Conservation (phyloP, 1,140 invertebrate genomes). For the Drosophila sp. region DNA sequence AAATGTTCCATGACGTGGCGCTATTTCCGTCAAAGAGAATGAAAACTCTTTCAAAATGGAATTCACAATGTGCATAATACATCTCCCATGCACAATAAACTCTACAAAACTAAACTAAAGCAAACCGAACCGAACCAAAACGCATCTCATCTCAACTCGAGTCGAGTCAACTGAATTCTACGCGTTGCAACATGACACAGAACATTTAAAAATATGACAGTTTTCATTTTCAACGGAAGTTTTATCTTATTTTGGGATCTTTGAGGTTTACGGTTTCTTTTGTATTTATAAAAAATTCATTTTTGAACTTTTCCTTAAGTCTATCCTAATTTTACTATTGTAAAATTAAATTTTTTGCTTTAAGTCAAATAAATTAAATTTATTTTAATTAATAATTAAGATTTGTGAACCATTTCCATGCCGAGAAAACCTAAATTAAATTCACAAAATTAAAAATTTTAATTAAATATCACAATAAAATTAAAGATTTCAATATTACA, state of each 20-base stretch:
- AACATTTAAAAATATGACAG: slow-evolving; percentile 74
- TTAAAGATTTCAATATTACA: too few species aligned
- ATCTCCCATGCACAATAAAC: slow-evolving; percentile 9
- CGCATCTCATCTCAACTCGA: slow-evolving; percentile 1
- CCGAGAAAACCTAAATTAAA: too few species aligned
- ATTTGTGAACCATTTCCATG: too few species aligned
- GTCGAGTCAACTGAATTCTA: slow-evolving; percentile 35
- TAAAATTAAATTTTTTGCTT: too few species aligned
- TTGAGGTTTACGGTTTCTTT: slow-evolving; percentile 10
- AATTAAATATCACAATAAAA: too few species aligned
- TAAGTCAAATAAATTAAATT: too few species aligned
- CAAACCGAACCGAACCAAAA: background rate
- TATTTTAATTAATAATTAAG: too few species aligned
- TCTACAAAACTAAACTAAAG: slow-evolving; percentile 25
- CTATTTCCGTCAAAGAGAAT: slow-evolving; percentile 62
- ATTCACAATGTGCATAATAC: slow-evolving; percentile 50
- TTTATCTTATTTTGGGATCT: slow-evolving; percentile 20
- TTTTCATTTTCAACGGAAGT: slow-evolving; percentile 70
- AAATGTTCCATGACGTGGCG: slow-evolving; percentile 76
- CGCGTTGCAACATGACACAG: slow-evolving; percentile 61
- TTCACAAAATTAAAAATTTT: too few species aligned
- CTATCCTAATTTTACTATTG: too few species aligned
- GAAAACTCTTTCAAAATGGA: slow-evolving; percentile 68
- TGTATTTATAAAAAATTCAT: background rate
- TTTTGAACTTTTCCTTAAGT: background rate